Evolutionary conservation across 2,888 invertebrate genomes (phyloP).

Genomic region (Dasysyrphus albostriatus): DNA sequence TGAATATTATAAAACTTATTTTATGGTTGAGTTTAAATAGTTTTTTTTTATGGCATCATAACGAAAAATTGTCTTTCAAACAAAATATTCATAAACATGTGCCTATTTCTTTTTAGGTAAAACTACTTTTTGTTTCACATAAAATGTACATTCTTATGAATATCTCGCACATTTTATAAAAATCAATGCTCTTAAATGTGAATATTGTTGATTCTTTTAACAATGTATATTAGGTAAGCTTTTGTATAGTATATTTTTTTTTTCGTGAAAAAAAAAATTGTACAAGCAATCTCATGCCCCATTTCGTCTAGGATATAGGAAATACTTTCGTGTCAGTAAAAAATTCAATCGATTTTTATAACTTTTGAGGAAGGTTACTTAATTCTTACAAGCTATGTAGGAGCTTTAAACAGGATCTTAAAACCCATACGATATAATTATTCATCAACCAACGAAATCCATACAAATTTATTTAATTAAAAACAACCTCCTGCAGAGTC

Average conservation of each 20-base stretch:
- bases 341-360: neutral
- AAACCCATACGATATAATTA: neutral
- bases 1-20: no score
- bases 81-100: no score
- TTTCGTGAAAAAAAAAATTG: neutral
- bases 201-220: no score
- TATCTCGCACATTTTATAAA: no score
- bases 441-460: constrained; percentile 6
- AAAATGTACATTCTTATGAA: no score
- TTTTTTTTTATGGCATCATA: no score
- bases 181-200: no score
- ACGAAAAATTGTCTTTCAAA: no score
- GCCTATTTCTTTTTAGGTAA: no score
- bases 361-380: neutral
- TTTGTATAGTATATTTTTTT: neutral
- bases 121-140: no score
- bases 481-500: constrained; percentile 37
- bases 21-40: no score
- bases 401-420: constrained; percentile 16
- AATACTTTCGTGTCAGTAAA: neutral
- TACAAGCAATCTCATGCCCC: neutral
- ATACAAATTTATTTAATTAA: constrained; percentile 63
- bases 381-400: neutral
- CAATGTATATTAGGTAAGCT: no score
- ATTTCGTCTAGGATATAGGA: neutral